Percentiles rank a stretch among this genome's conserved stretches.
Conservation (phyloP, 2,888 invertebrate species). For the Drepanosiphum platanoidis region DNA sequence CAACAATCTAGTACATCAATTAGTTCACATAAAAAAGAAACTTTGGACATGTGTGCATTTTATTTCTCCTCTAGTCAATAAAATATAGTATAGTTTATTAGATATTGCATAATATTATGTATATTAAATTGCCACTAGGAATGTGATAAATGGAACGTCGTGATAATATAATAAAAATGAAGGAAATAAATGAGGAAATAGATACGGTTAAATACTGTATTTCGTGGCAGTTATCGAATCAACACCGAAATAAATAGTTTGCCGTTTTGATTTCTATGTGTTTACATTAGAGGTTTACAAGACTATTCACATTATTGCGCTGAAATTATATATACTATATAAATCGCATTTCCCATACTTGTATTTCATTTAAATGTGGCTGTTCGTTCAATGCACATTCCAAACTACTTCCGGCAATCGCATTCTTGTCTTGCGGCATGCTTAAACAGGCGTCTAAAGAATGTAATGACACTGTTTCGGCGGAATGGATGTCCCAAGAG, state of each 20-base stretch:
- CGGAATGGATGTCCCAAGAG: conserved; percentile 63
- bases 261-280: neutral
- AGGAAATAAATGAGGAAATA: neutral
- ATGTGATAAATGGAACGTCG: too few species aligned
- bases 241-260: neutral
- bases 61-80: too few species aligned
- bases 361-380: conserved; percentile 51
- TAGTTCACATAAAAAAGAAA: too few species aligned
- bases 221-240: neutral
- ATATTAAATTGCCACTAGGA: too few species aligned
- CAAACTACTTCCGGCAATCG: conserved; percentile 1
- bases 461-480: conserved; percentile 64
- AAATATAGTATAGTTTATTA: too few species aligned
- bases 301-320: neutral
- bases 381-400: neutral
- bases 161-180: too few species aligned
- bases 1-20: too few species aligned
- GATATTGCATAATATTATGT: too few species aligned
- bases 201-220: too few species aligned
- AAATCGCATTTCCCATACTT: neutral
- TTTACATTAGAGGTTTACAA: neutral
- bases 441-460: conserved; percentile 63
- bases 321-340: neutral
- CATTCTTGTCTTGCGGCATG: conserved; percentile 23
- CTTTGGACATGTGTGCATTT: too few species aligned